Base-by-base conservation (phyloP, 2,797 vertebrate species). In the Tokudaia tokunoshimensis region DNA sequence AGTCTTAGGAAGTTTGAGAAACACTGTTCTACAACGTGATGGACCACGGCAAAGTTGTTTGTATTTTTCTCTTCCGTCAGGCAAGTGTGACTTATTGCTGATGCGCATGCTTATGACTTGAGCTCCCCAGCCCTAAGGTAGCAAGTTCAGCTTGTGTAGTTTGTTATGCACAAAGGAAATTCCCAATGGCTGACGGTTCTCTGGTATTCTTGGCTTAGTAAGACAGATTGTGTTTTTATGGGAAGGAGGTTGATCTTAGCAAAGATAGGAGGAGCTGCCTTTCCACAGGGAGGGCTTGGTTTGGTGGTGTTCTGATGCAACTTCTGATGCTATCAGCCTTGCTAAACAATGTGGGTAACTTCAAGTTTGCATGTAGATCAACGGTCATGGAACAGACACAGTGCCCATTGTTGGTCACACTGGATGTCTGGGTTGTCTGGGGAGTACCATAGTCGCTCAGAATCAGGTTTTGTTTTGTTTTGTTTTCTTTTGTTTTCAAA, bases 151-250 rank as follows among this genome's bases (percentile, higher is more conserved):
- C 86, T 89, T 59, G 10, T 72, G 15, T 14, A n/a, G 15, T 67
- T 96, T 34, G 80, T 9, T 52, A 44, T 83, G n/a, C 22, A 63
- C 57, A 78, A 17, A 90, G 90, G 92, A 80, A 78, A 55, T 13
- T 44, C 65, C 4, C 7, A 1, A 83, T 3, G 26, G 57, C 70
- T 65, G 74, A 83, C 80, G 15, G 65, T 63, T 76, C 67, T 83
- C 52, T 67, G 55, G 78, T 41, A 76, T 20, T 52, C 20, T 87
- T 93, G 70, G 61, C 82, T 83, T 50, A 14, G 17, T 26, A 31
- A 94, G 87, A 61, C 59, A 37, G 31, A 82, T 59, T 61, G 67
- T 55, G 29, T 92, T 80, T 26, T 91, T 65, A 86, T 89, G 92
- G 74, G 67, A 63, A 14, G 47, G 57, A 57, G 47, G 74, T 19